Evolutionary conservation across 2,113 vertebrate species (phyloP).

Genomic region (Dicerorhinus sumatrensis): DNA sequence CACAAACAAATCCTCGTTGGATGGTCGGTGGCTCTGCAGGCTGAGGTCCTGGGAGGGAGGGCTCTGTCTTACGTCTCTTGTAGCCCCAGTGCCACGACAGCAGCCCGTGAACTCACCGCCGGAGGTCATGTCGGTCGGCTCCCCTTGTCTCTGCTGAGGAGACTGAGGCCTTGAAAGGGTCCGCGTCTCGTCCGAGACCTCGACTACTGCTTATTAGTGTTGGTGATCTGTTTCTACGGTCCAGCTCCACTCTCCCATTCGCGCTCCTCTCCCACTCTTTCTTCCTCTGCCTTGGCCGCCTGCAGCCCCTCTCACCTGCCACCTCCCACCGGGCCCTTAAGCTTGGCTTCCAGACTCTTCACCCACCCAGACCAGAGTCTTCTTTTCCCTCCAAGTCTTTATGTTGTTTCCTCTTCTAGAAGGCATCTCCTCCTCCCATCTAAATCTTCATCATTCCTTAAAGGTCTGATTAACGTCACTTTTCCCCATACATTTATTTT

Average conservation of each 20-base stretch:
- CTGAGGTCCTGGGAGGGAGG: background rate
- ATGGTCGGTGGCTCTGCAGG: background rate
- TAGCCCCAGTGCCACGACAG: accelerated
- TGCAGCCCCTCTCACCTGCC: too few species aligned
- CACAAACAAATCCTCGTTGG: too few species aligned
- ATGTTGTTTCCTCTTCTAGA: background rate
- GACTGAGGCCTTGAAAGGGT: accelerated
- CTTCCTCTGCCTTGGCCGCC: accelerated
- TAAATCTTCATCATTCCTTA: too few species aligned
- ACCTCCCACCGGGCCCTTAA: accelerated
- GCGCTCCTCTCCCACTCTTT: accelerated
- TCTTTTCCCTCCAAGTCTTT: background rate
- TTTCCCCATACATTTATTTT: background rate
- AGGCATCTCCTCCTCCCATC: background rate
- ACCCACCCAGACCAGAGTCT: too few species aligned
- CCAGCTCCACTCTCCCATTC: accelerated
- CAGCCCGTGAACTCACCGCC: accelerated
- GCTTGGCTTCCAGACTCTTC: too few species aligned
- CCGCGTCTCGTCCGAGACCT: accelerated
- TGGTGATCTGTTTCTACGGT: accelerated
- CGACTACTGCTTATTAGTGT: accelerated
- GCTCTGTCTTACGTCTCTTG: accelerated
- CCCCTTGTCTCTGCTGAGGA: background rate
- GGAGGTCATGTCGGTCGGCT: accelerated
- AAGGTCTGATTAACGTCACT: background rate